These are phyloP conservation scores for Psilopsiagon aymara DNA, from an alignment of 2,113 vertebrate species.

Conservation along the genomic window DNA sequence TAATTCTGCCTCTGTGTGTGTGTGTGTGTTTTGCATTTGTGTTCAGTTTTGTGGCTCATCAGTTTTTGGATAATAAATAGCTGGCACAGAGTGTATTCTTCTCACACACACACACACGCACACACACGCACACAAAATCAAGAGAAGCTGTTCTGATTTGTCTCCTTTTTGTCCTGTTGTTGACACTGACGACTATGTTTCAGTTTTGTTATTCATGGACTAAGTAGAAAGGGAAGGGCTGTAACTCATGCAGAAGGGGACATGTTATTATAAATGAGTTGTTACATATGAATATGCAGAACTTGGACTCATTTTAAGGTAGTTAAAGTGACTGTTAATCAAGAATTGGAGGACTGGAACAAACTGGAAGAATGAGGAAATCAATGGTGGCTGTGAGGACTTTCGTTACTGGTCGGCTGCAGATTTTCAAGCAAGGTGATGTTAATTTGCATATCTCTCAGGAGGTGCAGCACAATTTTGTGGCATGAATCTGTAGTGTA, in stretches of 20 bases:
- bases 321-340: background rate
- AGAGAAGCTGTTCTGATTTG: background rate
- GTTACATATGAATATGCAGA: background rate
- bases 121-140: no score
- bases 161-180: background rate
- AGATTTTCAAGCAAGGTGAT: background rate
- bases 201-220: background rate
- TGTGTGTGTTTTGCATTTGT: background rate
- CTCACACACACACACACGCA: no score
- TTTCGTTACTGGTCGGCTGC: background rate
- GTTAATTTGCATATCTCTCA: background rate
- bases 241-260: background rate
- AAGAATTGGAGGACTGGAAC: background rate
- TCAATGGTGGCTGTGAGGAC: background rate
- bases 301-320: background rate
- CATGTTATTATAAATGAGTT: background rate
- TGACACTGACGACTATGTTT: background rate
- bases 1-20: background rate
- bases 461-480: background rate
- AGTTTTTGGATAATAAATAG: background rate
- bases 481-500: background rate
- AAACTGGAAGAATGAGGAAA: background rate
- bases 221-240: background rate
- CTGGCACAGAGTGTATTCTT: rapidly evolving
- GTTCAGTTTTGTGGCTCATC: background rate